Base-by-base conservation (phyloP, 2,113 vertebrate genomes). In the Myxocyprinus asiaticus region DNA sequence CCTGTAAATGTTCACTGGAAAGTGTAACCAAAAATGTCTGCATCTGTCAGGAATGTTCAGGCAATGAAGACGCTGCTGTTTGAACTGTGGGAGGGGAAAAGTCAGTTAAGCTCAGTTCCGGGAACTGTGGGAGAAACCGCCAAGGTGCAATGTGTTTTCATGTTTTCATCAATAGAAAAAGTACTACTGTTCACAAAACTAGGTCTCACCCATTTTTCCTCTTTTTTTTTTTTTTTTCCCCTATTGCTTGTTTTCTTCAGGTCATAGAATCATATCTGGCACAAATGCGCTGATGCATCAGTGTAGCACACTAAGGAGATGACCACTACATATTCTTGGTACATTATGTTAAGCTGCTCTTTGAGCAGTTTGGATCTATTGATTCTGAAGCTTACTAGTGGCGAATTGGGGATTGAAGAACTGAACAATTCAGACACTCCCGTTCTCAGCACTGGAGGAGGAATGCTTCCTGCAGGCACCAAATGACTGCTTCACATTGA, bases 51-150 rank as follows among this genome's bases (percentile, higher is more conserved):
- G 90, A 98, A 98, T 88, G 88, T 96, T 91, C 89, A 90, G 82
- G 90, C 93, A 88, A 94, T 98, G 94, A 96, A 94, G 88, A 90
- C 94, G 79, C 93, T 94, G n/a, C 92, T 98, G 87, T 93, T 91
- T 86, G 94, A 94, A 88, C 88, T 98, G 64, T 96, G 96, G 96
- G 93, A 95, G 83, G 94, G 96, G 33, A 94, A 94, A 84, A 88
- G 90, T 85, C 94, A 85, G 82, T 92, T 98, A 85, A 95, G 91
- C 92, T 92, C 91, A 85, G 91, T 96, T 92, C 95, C 96, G 85
- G 97, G 97, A 92, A 94, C 95, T 87, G 94, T 95, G 81, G 97
- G 97, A 90, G 97, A 96, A 87, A 92, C 96, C 85, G 96, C 96
- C 88, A 97, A 96, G 95, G 97, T 98, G 89, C 14, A n/a, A n/a